Base-by-base conservation (phyloP, 1,140 invertebrate species). In the Zaprionus ghesquierei region DNA sequence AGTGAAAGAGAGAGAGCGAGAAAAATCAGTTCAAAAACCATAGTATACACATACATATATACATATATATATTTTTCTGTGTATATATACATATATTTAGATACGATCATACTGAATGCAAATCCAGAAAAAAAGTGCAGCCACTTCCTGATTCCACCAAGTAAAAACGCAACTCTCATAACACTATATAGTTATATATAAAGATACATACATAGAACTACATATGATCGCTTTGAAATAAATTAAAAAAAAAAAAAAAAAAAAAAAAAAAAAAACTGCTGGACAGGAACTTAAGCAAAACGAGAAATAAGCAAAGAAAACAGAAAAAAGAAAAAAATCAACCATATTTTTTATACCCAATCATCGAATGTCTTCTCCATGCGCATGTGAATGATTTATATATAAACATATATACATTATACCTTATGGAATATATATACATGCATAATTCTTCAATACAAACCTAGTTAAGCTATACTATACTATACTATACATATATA, bases 21-120 rank as follows among this genome's bases (percentile, higher is more conserved):
- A 49, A 15, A 35, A 33, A 53, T 31, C 41, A 63, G 41, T 60
- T 38, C 25, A 15, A 41, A 63, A 44, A 29, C n/a, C 31, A 64
- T 27, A 41, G 29, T 29, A 53, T 50, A 50, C 12, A 51, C 29
- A 65, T 53, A 55, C 2, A 23, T 10, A 65, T 46, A 55, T 25
- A 46, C 8, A 55, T 31, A 65, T 49, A 66, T 51, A 53, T 62
- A n/a, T 29, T 62, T 51, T 51, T 53, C 33, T 53, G 12, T 49
- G 59, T 51, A 29, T 60, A 60, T 60, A 46, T 15, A 15, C 23
- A 69, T 69, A 72, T 72, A 66, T 72, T 72, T 66, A 72, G 53
- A 66, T 71, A 65, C 56, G 68, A 55, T 18, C 51, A 70, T 70
- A 70, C 68, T 18, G 15, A 44, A 60, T 53, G 12, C n/a, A 59